Evolutionary conservation across 64 coral and sea anemone genomes (phyloP).

Genomic region (Trachythela sp.): DNA sequence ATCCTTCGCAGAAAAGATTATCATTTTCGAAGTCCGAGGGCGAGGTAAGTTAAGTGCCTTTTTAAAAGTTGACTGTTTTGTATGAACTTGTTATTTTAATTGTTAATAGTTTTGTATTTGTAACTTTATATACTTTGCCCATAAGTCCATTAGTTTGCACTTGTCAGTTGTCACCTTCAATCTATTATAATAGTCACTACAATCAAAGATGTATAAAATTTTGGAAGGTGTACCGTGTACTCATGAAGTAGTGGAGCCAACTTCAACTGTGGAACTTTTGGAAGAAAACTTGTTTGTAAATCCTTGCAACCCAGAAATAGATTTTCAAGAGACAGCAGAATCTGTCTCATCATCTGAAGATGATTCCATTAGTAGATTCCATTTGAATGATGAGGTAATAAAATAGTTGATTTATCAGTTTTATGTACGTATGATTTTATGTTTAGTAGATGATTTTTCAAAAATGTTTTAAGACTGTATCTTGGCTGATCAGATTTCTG

Average conservation of each 20-base stretch:
- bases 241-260: background rate
- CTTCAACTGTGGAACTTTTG: background rate
- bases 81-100: background rate
- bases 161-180: too few species aligned
- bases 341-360: background rate
- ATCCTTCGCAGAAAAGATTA: slow-evolving; percentile 14
- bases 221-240: too few species aligned
- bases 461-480: too few species aligned
- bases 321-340: background rate
- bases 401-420: too few species aligned
- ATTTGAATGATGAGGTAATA: background rate
- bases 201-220: too few species aligned
- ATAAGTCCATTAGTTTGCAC: too few species aligned
- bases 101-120: background rate
- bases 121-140: background rate
- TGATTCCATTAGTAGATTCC: background rate
- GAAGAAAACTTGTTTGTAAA: background rate
- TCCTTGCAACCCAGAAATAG: background rate
- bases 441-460: too few species aligned
- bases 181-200: too few species aligned
- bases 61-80: background rate
- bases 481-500: too few species aligned
- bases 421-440: background rate
- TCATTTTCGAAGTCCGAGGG: background rate
- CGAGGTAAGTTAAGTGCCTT: background rate